phyloP scores from a whole-genome alignment of 2,888 invertebrate genomes.

The Coleophora flavipennella region DNA sequence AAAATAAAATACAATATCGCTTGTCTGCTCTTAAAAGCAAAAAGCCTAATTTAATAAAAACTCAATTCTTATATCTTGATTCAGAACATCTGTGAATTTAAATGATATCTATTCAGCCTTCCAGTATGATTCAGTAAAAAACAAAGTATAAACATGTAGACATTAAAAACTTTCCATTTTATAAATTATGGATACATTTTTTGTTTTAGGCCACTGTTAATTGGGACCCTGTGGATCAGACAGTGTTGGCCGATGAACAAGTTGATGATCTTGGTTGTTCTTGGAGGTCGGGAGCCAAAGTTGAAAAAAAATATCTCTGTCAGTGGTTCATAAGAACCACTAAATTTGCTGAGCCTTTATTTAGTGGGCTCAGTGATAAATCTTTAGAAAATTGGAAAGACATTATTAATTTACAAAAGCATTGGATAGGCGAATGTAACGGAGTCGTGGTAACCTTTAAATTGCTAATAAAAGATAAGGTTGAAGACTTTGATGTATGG shows the following conservation, averaged over 20 bases:
- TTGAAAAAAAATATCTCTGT: slow-evolving; percentile 87
- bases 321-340: slow-evolving; percentile 98
- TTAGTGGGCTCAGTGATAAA: slow-evolving; percentile 80
- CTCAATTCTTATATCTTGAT: no score
- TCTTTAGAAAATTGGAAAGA: slow-evolving; percentile 86
- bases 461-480: slow-evolving; percentile 37
- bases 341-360: slow-evolving; percentile 79
- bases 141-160: no score
- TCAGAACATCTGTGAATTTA: no score
- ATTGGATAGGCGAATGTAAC: slow-evolving; percentile 92
- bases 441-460: slow-evolving; percentile 82
- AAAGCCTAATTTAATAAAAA: no score
- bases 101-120: no score
- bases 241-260: slow-evolving; percentile 98
- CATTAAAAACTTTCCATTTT: no score
- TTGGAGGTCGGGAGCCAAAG: slow-evolving; percentile 97
- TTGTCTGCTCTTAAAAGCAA: no score
- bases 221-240: slow-evolving; percentile 99
- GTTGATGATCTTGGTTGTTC: slow-evolving; percentile 92
- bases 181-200: no score
- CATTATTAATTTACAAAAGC: slow-evolving; percentile 85
- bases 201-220: slow-evolving; percentile 84
- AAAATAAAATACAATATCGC: no score
- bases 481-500: slow-evolving; percentile 76
- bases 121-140: no score